Evolutionary conservation across 2,888 invertebrate species (phyloP).

Genomic region (Andrena chrysosceles): DNA sequence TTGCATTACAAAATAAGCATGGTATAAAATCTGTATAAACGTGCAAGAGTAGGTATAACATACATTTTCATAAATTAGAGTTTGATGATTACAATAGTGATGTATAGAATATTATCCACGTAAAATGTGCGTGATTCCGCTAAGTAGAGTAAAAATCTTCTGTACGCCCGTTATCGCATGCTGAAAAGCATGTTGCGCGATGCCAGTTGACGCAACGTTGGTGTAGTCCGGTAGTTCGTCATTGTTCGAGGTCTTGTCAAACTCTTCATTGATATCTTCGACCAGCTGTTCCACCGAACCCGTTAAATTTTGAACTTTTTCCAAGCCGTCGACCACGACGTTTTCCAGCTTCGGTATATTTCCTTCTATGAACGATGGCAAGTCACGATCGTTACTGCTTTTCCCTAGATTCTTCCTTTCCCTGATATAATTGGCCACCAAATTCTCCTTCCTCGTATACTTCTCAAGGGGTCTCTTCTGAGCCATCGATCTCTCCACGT

Average conservation of each 20-base stretch:
- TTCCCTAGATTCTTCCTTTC: not conserved
- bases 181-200: conserved; percentile 59
- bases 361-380: conserved; percentile 67
- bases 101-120: conserved; percentile 26
- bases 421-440: conserved; percentile 22
- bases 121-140: conserved; percentile 58
- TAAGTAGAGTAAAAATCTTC: conserved; percentile 75
- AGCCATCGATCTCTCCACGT: conserved; percentile 38
- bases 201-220: not conserved
- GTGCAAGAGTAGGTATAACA: not conserved
- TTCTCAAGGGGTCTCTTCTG: conserved; percentile 33
- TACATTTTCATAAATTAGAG: conserved; percentile 1
- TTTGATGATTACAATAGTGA: not conserved
- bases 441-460: conserved; percentile 9
- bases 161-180: conserved; percentile 68
- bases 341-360: conserved; percentile 72
- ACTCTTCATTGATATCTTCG: conserved; percentile 69
- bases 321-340: conserved; percentile 69
- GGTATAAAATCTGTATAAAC: not conserved
- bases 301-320: conserved; percentile 72
- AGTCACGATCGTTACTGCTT: conserved; percentile 43
- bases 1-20: not conserved
- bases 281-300: conserved; percentile 74
- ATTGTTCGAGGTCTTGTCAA: conserved; percentile 50
- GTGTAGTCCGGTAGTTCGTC: conserved; percentile 6